Base-by-base conservation (phyloP, 2,888 invertebrate genomes). In the Drosophila pseudotalamancana region DNA sequence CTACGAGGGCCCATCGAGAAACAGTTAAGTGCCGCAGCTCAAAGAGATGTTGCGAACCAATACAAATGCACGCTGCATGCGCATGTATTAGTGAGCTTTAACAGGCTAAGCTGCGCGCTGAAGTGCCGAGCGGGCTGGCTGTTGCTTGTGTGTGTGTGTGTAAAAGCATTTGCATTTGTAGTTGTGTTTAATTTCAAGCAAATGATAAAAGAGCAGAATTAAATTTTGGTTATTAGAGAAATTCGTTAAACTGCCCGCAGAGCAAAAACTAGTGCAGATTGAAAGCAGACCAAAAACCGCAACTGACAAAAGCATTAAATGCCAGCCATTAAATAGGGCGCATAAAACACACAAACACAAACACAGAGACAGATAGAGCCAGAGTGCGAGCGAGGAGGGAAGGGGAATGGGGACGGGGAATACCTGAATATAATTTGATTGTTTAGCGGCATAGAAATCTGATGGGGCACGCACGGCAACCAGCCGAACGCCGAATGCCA, bases 361-460 rank as follows among this genome's bases (percentile, higher is more conserved):
- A 8, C 6, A 11, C 6, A 18, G 8, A 0, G n/a, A 51, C 53
- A 50, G 45, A 48, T 25, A 0, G 27, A 1, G 42, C 1, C 14
- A 3, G 6, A 6, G 25, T 9, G 40, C 1, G 16, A 16, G 11
- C 1, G 11, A 11, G 42, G 6, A n/a, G 37, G n/a, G 11, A 11
- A 1, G 23, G 42, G 16, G 16, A 21, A 21, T 21, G 61, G 65
- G 31, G 49, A 51, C 49, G 56, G 71, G 60, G 56, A 68, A 56
- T 57, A 60, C 34, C 55, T 56, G 50, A 63, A 51, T 65, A 84
- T 87, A 73, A 87, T 87, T 84, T 84, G 73, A 81, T 87, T 84
- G 82, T 57, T 79, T 71, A 53, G 60, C 62, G 71, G 62, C 75
- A 66, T 81, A 71, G 71, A 84, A 87, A 81, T 87, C 82, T 66